These are phyloP conservation scores for Drosophila aldrichi DNA, from an alignment of 2,888 invertebrate genomes.

Conservation along the genomic window DNA sequence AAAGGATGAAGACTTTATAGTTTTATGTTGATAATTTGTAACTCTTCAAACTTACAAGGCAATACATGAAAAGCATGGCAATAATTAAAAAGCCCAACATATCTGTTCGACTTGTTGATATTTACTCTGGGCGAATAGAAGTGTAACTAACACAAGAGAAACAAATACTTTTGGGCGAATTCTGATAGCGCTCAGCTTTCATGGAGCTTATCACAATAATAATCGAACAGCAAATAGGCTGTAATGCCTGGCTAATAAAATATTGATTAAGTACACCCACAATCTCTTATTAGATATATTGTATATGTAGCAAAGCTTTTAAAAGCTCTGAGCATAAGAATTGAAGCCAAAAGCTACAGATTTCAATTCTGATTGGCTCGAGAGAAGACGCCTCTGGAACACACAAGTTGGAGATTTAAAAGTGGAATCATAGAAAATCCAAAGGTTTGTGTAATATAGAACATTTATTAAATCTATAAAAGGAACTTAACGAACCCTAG, in stretches of 20 bases:
- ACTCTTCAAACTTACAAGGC: constrained; percentile 25
- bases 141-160: background rate
- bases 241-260: background rate
- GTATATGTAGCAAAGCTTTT: constrained; percentile 1
- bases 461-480: too few relatives aligned
- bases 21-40: background rate
- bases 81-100: background rate
- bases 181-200: background rate
- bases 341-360: constrained; percentile 4
- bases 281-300: background rate
- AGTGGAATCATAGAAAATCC: too few relatives aligned
- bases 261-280: constrained; percentile 4
- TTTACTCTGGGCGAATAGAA: background rate
- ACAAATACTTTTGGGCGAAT: background rate
- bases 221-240: background rate
- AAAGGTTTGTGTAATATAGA: too few relatives aligned
- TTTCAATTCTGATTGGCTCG: background rate
- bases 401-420: background rate
- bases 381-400: background rate
- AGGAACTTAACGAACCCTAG: too few relatives aligned
- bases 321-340: constrained; percentile 1
- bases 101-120: background rate
- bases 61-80: background rate
- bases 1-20: background rate
- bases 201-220: constrained; percentile 6